Conservation (phyloP, 2,113 vertebrate genomes). For the Smithornis capensis region DNA sequence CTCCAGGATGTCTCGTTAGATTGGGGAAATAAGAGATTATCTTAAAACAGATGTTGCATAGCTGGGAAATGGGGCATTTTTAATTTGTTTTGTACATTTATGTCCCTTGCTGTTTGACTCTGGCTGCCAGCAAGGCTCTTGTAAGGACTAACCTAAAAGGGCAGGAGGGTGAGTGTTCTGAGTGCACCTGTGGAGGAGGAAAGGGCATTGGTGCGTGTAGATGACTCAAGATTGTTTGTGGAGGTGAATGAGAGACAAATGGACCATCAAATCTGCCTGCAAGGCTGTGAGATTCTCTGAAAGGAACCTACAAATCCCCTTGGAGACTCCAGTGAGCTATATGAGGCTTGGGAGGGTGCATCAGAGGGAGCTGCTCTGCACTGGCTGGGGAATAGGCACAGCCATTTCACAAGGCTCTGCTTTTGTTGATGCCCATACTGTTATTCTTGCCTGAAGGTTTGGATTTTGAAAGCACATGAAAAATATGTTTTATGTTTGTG, state of each 20-base stretch:
- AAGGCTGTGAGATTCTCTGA: not conserved
- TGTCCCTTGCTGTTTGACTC: not conserved
- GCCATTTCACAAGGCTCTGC: not conserved
- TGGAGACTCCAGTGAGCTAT: not conserved
- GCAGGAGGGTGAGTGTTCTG: not conserved
- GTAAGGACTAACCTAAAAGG: not conserved
- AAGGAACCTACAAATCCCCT: not conserved
- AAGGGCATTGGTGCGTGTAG: not conserved
- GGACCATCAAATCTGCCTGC: not conserved
- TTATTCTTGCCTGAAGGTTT: slow-evolving; percentile 30
- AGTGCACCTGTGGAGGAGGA: not conserved
- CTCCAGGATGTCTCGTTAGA: not conserved
- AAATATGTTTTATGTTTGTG: slow-evolving; percentile 21
- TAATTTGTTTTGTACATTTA: not conserved
- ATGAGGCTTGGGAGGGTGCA: not conserved
- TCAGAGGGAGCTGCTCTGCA: not conserved
- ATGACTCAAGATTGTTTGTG: not conserved
- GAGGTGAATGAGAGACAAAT: not conserved
- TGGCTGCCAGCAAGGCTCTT: not conserved
- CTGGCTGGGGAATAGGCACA: not conserved
- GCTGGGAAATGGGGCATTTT: not conserved
- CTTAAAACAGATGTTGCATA: not conserved
- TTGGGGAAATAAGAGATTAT: not conserved
- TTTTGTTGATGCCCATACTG: not conserved
- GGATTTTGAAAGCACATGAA: not conserved